Conservation (phyloP, 1,140 invertebrate genomes). For the Drosophila rufa region DNA sequence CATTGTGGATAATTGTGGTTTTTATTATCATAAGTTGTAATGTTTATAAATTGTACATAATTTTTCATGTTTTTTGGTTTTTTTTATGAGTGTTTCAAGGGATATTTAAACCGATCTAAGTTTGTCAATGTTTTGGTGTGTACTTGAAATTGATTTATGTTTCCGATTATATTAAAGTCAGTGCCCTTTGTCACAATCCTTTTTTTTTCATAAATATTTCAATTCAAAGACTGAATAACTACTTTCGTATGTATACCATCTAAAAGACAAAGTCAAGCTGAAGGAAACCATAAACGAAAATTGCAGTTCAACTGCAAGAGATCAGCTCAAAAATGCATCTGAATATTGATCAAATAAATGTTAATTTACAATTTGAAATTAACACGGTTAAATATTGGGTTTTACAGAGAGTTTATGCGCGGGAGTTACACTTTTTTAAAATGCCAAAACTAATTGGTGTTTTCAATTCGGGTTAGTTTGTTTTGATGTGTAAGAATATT, state of each 20-base stretch:
- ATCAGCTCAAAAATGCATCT: constrained; percentile 22
- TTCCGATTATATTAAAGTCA: constrained; percentile 26
- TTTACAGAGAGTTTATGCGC: constrained; percentile 1
- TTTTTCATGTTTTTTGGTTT: constrained; percentile 5
- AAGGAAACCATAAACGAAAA: constrained; percentile 13
- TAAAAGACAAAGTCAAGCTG: constrained; percentile 20
- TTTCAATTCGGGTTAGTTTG: constrained; percentile 24
- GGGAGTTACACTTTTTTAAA: background rate
- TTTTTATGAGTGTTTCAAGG: background rate
- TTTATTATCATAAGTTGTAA: constrained; percentile 34
- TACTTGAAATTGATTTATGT: constrained; percentile 2
- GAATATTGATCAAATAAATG: constrained; percentile 20
- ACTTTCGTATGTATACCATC: constrained; percentile 6
- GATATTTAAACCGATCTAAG: constrained; percentile 11
- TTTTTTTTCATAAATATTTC: constrained; percentile 7
- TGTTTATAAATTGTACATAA: constrained; percentile 29
- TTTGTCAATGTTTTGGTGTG: background rate
- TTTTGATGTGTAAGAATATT: constrained; percentile 18
- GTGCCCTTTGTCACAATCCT: constrained; percentile 5
- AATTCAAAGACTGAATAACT: constrained; percentile 43
- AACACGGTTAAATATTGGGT: constrained; percentile 9
- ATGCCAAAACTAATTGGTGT: background rate
- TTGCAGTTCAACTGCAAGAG: constrained; percentile 25
- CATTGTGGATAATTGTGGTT: constrained; percentile 26
- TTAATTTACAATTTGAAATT: constrained; percentile 8